These are phyloP conservation scores for Lutjanus erythropterus DNA, from an alignment of 2,113 vertebrate genomes.

Conservation along the genomic window DNA sequence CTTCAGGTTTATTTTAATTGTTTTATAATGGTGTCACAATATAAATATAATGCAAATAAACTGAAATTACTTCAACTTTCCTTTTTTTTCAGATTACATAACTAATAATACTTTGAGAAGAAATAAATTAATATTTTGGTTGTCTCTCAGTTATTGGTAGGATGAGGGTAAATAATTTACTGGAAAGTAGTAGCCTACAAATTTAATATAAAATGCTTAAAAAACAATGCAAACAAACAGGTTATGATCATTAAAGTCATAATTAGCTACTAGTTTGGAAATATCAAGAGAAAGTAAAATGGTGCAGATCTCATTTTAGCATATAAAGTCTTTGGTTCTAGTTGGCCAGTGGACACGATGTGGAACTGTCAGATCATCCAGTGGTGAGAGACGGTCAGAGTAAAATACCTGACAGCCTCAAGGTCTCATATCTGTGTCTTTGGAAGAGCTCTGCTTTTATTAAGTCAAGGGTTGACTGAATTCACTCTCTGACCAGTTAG, in stretches of 20 bases:
- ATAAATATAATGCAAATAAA: too few species aligned
- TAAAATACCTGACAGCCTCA: constrained; percentile 32
- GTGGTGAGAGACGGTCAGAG: not conserved
- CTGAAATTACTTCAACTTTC: too few species aligned
- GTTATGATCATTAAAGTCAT: not conserved
- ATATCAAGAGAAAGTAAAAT: not conserved
- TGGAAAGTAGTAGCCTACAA: too few species aligned
- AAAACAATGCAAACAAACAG: not conserved
- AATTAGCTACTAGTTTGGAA: not conserved
- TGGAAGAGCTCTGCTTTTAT: constrained; percentile 13
- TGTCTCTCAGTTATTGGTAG: too few species aligned
- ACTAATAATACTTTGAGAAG: too few species aligned
- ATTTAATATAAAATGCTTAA: not conserved
- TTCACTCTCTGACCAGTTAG: constrained; percentile 4
- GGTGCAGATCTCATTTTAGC: not conserved
- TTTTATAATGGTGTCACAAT: too few species aligned
- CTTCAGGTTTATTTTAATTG: too few species aligned
- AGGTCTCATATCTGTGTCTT: constrained; percentile 9
- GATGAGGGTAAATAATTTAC: too few species aligned
- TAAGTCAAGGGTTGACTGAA: constrained; percentile 17
- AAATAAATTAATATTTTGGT: too few species aligned
- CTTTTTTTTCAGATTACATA: too few species aligned
- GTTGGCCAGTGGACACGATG: not conserved
- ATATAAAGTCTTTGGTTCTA: not conserved
- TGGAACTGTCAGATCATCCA: constrained; percentile 3